Evolutionary conservation across 1,140 invertebrate species (phyloP), one percentile per base, ranked within the genome.

Genomic region (Brachionus manjavacas): DNA sequence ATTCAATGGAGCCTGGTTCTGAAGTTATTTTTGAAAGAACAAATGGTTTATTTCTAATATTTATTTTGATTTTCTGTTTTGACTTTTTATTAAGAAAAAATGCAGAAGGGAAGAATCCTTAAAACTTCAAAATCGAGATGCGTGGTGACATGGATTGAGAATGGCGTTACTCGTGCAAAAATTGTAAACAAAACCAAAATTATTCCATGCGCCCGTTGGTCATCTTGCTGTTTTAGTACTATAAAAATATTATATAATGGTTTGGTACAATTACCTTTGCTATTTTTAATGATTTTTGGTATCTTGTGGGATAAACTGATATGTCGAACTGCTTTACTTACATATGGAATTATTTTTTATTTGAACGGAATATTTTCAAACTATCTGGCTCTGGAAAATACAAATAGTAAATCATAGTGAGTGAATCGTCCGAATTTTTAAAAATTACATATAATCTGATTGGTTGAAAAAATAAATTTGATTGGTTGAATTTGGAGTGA

Each of bases 11-110:
- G 52, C 52, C n/a, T 16, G 52, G 16, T 60, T 20, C 52, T 20
- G 16, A 60, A 60, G 52, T 68, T 68, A 14, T 68, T 68, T 68
- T 68, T 68, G 64, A 68, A 39, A 68, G 64, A 39, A 68, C 25
- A 68, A 68, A 68, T 68, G 25, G 64, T 68, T 68, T 68, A 12
- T 68, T 68, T 68, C 14, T 28, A 31, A 35, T 14, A 68, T 14
- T n/a, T 11, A 68, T 11, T 35, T 35, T 14, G 64, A 68, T 68
- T 68, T 14, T 14, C 64, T 14, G 25, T 39, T 68, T 68, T 68
- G 52, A 60, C n/a, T 60, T 68, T 31, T 31, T 31, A n/a, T 31
- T 68, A 8, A 68, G 64, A 9, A 31, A 68, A 14, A 31, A 31
- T 68, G 25, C 64, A 68, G 14, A 68, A 68, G 14, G 64, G 25